Evolutionary conservation across 2,113 vertebrate species (phyloP), one percentile per base, ranked within the genome.

Genomic region (Brachionichthys hirsutus): DNA sequence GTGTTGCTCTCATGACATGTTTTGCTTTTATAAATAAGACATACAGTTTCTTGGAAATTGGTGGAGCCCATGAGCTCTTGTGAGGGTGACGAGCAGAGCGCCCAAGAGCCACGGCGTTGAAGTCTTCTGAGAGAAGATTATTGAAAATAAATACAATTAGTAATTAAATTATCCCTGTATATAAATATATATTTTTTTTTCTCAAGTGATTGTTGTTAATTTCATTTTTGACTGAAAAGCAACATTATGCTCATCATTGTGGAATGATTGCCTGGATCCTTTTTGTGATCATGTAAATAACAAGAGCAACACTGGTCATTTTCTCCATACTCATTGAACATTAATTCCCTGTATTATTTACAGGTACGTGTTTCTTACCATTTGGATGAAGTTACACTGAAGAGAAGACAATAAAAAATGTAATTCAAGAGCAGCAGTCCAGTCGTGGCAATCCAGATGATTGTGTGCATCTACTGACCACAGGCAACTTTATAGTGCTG

Each of bases 11-110:
- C n/a, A n/a, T n/a, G n/a, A n/a, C n/a, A n/a, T n/a, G n/a, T n/a
- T n/a, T n/a, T n/a, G n/a, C n/a, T n/a, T n/a, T n/a, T n/a, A n/a
- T n/a, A 18, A 48, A 49, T 17, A 24, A 54, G n/a, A 68, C 70
- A 0, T 79, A 89, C 88, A 78, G 2, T 75, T 70, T 65, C 77
- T 12, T 20, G 81, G 85, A 72, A 90, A 88, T 16, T 1, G 0
- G 11, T 14, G 2, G 47, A 77, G 64, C 54, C 48, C 69, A 12
- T 79, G 42, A 35, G 20, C 51, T 78, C 13, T 42, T 1, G 52
- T 41, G 6, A 71, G 38, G 56, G 54, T 58, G 40, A 66, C 36
- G 18, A 73, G 38, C 40, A 88, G 59, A 12, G 87, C 16, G 11
- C 51, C 70, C 44, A 60, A 53, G 16, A 77, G 62, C 84, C 74